Base-by-base conservation (phyloP, 2,888 invertebrate genomes). In the Orgyia antiqua region DNA sequence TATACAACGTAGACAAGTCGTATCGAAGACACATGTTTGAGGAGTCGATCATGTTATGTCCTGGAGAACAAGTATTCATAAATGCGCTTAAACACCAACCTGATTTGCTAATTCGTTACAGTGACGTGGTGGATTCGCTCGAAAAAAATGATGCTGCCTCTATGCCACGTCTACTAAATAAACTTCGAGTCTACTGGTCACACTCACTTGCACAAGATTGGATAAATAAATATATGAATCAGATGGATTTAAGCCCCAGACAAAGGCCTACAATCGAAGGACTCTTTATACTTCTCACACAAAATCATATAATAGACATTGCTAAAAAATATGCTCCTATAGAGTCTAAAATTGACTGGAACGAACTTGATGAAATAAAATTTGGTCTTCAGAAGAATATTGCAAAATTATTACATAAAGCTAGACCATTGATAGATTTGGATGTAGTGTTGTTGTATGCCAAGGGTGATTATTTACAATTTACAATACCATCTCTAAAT, bases 1-100 rank as follows among this genome's bases (percentile, higher is more conserved):
- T 79, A 19, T 82, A 78, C 37, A 66, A 71, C 29, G 52, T 55
- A 29, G 69, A 80, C 12, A 79, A 74, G 36, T 56, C 68, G 8
- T 79, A 77, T 78, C 58, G 59, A 33, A 74, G 51, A 38, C 32
- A 42, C 10, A 51, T 82, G 48, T 79, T 80, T 44, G 62, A 73
- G 31, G 69, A 76, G 17, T 80, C 79, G 1, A 19, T 82, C 21
- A 13, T 39, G 10, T 35, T 80, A 32, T 45, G 45, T 23, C 68
- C 68, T 3, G 53, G 51, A 12, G 65, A 70, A 41, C 50, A 61
- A 8, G 67, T 55, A 6, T 68, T 65, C 29, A 27, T 80, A n/a
- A 79, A 80, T 39, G 69, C 67, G 7, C 41, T 82, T 6, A 80
- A 80, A 51, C 79, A 80, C 35, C 65, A 68, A 4, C 69, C 78